Base-by-base conservation (phyloP, 2,113 vertebrate species). In the Misgurnus mizolepis region DNA sequence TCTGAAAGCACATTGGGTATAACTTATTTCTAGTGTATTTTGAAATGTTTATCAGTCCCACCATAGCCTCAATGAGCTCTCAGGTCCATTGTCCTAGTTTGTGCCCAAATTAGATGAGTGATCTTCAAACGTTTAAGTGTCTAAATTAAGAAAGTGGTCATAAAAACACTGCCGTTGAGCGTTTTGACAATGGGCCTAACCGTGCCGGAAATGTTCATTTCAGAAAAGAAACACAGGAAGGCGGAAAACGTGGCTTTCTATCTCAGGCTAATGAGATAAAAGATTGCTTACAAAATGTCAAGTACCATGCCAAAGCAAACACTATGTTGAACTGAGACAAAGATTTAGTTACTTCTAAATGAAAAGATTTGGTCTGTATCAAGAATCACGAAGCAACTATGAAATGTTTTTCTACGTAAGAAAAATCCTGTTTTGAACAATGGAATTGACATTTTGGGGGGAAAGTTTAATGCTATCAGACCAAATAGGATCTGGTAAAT, bases 31-130 rank as follows among this genome's bases (percentile, higher is more conserved):
- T 34, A 34, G 27, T 34, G 27, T 34, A 34, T 34, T 34, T 34
- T 34, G 27, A 34, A 17, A 40, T 34, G 22, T 79, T 49, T 70
- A 79, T 49, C 50, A 50, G 27, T 71, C 15, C 71, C 72, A 85
- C 72, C 67, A 49, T 67, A 76, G 74, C 39, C 34, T 76, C 83
- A 50, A 4, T 76, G 49, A 41, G 43, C 43, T 67, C 60, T 76
- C 8, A 14, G 80, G 83, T 82, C 83, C 43, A 55, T 85, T 85
- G 83, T 85, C 83, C 34, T 60, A 17, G 50, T 67, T 80, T 74
- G 39, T 66, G 58, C 40, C 45, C 56, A 78, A 72, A 80, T 12
- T 18, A 70, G 75, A 56, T 45, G 45, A 34, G 58, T 17, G 60
- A 34, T 64, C 18, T 70, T 75, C 65, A 64, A 79, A 64, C 73